Conservation (phyloP, 2,888 invertebrate species). For the Thereva nobilitata region DNA sequence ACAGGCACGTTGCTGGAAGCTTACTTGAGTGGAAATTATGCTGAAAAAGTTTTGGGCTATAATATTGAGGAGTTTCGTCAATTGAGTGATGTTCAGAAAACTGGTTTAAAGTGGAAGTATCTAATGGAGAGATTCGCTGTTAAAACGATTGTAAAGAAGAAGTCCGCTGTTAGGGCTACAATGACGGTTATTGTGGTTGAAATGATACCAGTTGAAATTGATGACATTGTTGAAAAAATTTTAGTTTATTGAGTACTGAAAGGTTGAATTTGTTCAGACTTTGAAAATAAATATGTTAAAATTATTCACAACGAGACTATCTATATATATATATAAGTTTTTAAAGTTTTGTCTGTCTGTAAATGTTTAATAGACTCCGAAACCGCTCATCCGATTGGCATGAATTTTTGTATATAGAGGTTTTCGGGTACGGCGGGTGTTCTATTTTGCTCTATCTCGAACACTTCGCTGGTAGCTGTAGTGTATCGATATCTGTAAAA, state of each 20-base stretch:
- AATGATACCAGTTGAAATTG: conserved; percentile 47
- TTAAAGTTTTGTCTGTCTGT: too few relatives aligned
- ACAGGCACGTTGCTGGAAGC: conserved; percentile 68
- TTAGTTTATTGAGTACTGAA: conserved; percentile 51
- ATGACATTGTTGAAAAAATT: conserved; percentile 49
- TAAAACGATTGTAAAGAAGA: conserved; percentile 54
- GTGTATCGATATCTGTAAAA: too few relatives aligned
- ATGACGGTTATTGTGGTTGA: conserved; percentile 49
- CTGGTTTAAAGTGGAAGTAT: conserved; percentile 66
- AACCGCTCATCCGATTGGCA: too few relatives aligned
- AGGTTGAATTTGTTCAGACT: not conserved
- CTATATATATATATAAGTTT: too few relatives aligned
- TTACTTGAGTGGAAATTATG: conserved; percentile 63
- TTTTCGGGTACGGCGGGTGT: too few relatives aligned
- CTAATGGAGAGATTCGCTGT: conserved; percentile 68
- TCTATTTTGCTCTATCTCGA: too few relatives aligned
- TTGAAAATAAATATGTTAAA: too few relatives aligned
- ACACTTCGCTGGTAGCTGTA: too few relatives aligned
- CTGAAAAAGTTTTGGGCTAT: conserved; percentile 65
- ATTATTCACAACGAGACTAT: too few relatives aligned
- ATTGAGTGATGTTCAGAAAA: conserved; percentile 61
- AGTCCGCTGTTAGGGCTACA: conserved; percentile 46
- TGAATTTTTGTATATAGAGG: too few relatives aligned
- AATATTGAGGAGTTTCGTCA: conserved; percentile 61
- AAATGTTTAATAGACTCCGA: too few relatives aligned